Base-by-base conservation (phyloP, 2,888 invertebrate species). In the Oscheius sp. region DNA sequence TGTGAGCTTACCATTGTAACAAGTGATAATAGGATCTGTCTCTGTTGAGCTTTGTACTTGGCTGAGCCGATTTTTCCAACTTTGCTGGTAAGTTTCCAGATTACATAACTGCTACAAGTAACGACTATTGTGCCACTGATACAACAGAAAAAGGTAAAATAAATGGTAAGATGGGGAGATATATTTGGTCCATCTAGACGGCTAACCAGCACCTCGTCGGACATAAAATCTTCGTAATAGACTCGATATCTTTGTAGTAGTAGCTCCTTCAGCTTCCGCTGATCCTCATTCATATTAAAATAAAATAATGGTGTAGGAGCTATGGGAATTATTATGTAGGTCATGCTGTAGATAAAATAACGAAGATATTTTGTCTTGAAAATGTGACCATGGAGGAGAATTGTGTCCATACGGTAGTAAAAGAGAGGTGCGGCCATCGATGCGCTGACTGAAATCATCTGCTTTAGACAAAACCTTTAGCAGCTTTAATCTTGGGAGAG, bases 401-500 rank as follows among this genome's bases (percentile, higher is more conserved):
- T 13, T 13, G 21, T 13, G 23, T 55, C 55, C 55, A 55, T 55
- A 6, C 55, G 55, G 21, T 55, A 55, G 23, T 55, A 55, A 55
- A 55, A 55, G 3, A 55, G 13, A 7, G 55, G 55, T 6, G 5
- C 13, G 13, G 13, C 13, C 2, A 13, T 25, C 5, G 55, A 6
- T 2, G 25, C 25, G 6, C 2, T 25, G 7, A 25, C 55, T 35
- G 9, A 35, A 35, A 25, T 9, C 25, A n/a, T 16, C 9, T 29
- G n/a, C n/a, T n/a, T n/a, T n/a, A n/a, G n/a, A n/a, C n/a, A n/a
- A n/a, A n/a, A n/a, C n/a, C n/a, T n/a, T n/a, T n/a, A n/a, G n/a
- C n/a, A n/a, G n/a, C n/a, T n/a, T n/a, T n/a, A n/a, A n/a, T n/a
- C n/a, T n/a, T n/a, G n/a, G n/a, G n/a, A n/a, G n/a, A n/a, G n/a